Evolutionary conservation across 2,113 vertebrate genomes (phyloP).

Genomic region (Podarcis cretensis): DNA sequence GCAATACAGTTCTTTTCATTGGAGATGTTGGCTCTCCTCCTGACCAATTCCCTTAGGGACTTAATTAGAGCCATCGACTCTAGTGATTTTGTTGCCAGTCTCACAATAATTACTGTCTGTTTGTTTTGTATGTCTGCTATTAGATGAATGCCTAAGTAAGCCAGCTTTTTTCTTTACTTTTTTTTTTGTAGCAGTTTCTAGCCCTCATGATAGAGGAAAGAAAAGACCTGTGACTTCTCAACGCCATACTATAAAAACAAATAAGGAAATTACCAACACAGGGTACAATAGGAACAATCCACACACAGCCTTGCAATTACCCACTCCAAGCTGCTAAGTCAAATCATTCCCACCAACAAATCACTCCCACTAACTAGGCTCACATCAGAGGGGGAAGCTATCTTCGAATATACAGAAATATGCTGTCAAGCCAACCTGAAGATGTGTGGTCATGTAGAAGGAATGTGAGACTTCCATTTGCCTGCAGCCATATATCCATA

Average conservation of each 20-base stretch:
- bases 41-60: constrained; percentile 35
- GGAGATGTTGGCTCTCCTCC: constrained; percentile 12
- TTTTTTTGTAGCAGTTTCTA: background rate
- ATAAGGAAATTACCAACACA: background rate
- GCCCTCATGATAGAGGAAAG: too few species aligned
- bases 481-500: background rate
- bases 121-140: background rate
- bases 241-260: background rate
- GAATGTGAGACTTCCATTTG: background rate
- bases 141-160: background rate
- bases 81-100: background rate
- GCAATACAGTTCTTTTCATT: constrained; percentile 37
- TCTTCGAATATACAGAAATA: too few species aligned
- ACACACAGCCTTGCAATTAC: background rate
- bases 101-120: background rate
- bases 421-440: background rate
- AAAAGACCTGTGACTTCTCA: background rate
- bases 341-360: background rate
- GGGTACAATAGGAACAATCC: background rate
- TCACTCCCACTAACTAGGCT: background rate
- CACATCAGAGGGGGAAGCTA: background rate
- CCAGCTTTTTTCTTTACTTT: background rate
- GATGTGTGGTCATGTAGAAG: background rate
- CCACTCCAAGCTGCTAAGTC: background rate
- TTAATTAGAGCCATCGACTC: constrained; percentile 6